A percentile compares a stretch with the other conserved stretches of the same genome.
Conservation (phyloP, 2,797 vertebrate species). For the Thripadectes ignobilis region DNA sequence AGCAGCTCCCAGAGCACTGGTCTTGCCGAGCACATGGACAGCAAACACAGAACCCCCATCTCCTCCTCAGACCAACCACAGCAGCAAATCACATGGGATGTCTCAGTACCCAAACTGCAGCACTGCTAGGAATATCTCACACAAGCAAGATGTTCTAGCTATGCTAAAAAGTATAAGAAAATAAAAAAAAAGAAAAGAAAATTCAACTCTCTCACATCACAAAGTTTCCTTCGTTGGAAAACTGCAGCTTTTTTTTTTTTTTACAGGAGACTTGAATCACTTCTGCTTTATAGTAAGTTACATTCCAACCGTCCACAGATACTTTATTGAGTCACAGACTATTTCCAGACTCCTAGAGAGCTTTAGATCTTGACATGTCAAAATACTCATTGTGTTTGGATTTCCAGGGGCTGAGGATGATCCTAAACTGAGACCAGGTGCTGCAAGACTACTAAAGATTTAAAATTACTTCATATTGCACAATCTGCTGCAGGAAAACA, state of each 20-base stretch:
- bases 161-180: background rate
- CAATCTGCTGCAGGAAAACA: conserved; percentile 10
- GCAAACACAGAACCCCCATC: background rate
- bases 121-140: background rate
- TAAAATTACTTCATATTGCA: background rate
- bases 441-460: background rate
- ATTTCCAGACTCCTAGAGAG: background rate
- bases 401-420: background rate
- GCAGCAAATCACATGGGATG: background rate
- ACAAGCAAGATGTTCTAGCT: background rate
- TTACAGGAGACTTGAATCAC: background rate
- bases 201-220: background rate
- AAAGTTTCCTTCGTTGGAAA: background rate
- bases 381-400: background rate
- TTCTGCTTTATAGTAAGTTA: background rate
- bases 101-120: background rate
- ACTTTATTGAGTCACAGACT: background rate
- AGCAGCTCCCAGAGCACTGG: background rate
- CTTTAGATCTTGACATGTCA: background rate
- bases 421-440: background rate
- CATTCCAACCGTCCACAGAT: background rate
- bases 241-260: background rate
- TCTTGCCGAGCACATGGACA: fast-evolving
- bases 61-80: background rate
- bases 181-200: background rate